Percentiles rank a stretch among this genome's conserved stretches.
Conservation (phyloP, 2,888 invertebrate species). For the Cybosia mesomella region DNA sequence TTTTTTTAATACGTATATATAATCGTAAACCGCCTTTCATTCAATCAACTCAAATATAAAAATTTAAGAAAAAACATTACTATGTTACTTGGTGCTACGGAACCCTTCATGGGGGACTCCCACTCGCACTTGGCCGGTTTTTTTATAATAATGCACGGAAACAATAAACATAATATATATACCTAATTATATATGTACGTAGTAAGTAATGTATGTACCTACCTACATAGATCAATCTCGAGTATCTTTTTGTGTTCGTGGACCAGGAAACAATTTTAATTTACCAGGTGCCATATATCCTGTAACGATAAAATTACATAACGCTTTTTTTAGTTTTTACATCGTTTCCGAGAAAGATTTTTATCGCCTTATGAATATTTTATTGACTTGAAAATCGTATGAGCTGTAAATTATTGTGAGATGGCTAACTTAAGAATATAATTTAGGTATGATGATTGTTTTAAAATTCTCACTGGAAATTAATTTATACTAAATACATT, state of each 20-base stretch:
- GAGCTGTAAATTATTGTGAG: slow-evolving; percentile 59
- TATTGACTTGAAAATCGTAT: slow-evolving; percentile 59
- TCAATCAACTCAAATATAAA: no score
- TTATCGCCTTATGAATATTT: slow-evolving; percentile 72
- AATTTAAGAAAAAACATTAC: no score
- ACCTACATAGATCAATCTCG: not conserved
- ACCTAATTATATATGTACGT: no score
- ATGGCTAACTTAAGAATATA: slow-evolving; percentile 39
- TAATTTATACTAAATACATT: not conserved
- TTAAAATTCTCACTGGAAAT: slow-evolving; percentile 14
- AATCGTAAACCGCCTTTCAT: no score
- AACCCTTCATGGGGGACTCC: no score
- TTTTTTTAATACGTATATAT: no score
- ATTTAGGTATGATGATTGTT: slow-evolving; percentile 43
- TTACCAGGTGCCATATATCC: slow-evolving; percentile 54
- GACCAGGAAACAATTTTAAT: slow-evolving; percentile 42
- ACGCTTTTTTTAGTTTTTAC: slow-evolving; percentile 51
- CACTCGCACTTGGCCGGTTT: no score
- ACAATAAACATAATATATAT: no score
- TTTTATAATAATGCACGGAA: no score
- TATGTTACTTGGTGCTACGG: no score
- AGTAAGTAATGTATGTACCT: no score
- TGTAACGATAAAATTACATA: slow-evolving; percentile 56
- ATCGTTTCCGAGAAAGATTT: slow-evolving; percentile 65
- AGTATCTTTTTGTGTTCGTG: slow-evolving; percentile 16